Conservation (phyloP, 2,797 vertebrate species). For the Leptodactylus fallax region DNA sequence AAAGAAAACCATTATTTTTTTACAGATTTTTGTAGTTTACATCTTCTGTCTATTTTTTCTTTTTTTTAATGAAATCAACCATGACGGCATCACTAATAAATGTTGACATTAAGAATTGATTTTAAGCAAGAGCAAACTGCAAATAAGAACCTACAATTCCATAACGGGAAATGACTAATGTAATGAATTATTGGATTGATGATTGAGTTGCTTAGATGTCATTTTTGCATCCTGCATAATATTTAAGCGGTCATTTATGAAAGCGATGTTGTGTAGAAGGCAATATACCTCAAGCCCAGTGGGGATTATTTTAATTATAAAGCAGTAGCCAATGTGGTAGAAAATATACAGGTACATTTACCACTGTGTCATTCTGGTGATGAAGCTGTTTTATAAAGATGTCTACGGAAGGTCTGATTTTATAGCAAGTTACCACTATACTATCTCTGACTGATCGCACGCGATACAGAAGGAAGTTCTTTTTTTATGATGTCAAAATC, state of each 20-base stretch:
- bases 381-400: background rate
- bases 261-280: constrained; percentile 10
- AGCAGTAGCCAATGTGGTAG: background rate
- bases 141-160: constrained; percentile 21
- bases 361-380: background rate
- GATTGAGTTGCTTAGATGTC: constrained; percentile 55
- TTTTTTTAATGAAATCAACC: constrained; percentile 29
- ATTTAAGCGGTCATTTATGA: constrained; percentile 46
- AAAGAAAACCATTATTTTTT: background rate
- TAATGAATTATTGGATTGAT: constrained; percentile 49
- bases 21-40: background rate
- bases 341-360: background rate
- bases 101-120: constrained; percentile 57
- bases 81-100: constrained; percentile 56
- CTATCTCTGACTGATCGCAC: too few relatives aligned
- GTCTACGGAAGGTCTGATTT: background rate
- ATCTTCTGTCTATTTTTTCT: background rate
- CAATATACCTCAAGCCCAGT: constrained; percentile 10
- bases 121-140: constrained; percentile 46
- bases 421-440: too few relatives aligned
- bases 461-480: background rate
- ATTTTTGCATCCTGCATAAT: constrained; percentile 35
- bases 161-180: constrained; percentile 40
- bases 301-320: constrained; percentile 29
- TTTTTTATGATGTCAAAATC: background rate